Base-by-base conservation (phyloP, 2,797 vertebrate genomes). In the Typhlichthys subterraneus region DNA sequence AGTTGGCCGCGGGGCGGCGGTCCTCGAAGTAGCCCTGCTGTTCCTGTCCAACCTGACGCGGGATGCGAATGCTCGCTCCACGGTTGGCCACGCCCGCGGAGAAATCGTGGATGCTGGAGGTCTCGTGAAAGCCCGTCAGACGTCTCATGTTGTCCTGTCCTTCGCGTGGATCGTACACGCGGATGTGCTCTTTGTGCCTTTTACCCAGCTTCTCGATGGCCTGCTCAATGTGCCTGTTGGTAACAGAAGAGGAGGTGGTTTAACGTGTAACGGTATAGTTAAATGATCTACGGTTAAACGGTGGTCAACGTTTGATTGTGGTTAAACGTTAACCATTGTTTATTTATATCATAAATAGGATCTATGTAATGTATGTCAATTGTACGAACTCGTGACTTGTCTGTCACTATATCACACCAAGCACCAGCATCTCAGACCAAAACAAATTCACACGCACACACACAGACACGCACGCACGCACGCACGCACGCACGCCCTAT, bases 21-120 rank as follows among this genome's bases (percentile, higher is more conserved):
- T 97, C 95, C 81, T 96, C 95, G 0, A 96, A 95, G 91, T 96
- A 96, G 2, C 95, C 95, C 0, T 0, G 85, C 53, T 82, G 87
- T 0, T 95, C 91, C 12, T 92, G 87, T 53, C 79, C 91, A 0
- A 96, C 94, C 67, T 94, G 92, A 9, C 92, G 93, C 0, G 96
- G 95, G 80, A 97, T 95, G 17, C 95, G 93, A 83, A 96, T 89
- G 79, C 95, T 96, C 77, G 92, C 89, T 0, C 86, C 86, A 0
- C 94, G 89, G 88, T 95, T 91, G 61, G 93, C 95, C 68, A 96
- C 88, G 0, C 93, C 95, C 0, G 89, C 79, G 0, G 93, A 94
- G 87, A 96, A 96, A 8, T 93, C 80, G 0, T 89, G 14, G 82
- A 96, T 94, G 86, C 49, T 92, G 71, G 95, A 86, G 0, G 95